Evolutionary conservation across 2,113 vertebrate species (phyloP).

Genomic region (Aramus guarauna): DNA sequence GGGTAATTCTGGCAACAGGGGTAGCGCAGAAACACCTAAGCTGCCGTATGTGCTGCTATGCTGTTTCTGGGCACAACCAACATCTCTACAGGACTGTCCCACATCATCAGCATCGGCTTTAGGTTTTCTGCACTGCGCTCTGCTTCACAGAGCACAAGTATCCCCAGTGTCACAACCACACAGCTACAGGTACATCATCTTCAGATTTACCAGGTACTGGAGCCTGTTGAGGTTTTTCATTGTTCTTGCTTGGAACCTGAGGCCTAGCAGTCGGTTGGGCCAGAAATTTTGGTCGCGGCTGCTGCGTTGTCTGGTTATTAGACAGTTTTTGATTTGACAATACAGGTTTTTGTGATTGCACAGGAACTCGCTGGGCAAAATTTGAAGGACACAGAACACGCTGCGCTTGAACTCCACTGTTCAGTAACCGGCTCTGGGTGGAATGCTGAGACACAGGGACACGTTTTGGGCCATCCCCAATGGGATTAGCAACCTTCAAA

Average conservation of each 20-base stretch:
- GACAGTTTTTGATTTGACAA: slow-evolving; percentile 30
- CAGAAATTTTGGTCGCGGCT: neutral
- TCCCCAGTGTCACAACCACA: neutral
- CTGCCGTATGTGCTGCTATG: neutral
- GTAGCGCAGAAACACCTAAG: neutral
- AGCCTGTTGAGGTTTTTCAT: slow-evolving; percentile 32
- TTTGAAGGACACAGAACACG: slow-evolving; percentile 78
- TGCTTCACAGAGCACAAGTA: neutral
- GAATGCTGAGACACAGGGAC: slow-evolving; percentile 71
- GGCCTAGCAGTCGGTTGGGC: neutral
- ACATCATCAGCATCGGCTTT: neutral
- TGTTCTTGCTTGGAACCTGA: neutral
- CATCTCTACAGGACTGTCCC: neutral
- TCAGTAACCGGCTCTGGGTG: slow-evolving; percentile 35
- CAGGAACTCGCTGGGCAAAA: slow-evolving; percentile 77
- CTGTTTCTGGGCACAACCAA: neutral
- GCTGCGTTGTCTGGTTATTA: neutral
- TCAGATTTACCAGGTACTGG: slow-evolving; percentile 52
- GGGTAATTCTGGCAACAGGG: neutral
- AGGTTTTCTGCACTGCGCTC: neutral
- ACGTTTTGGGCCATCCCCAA: slow-evolving; percentile 75
- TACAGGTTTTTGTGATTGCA: slow-evolving; percentile 42
- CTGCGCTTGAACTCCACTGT: slow-evolving; percentile 60
- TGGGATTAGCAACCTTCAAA: slow-evolving; percentile 53
- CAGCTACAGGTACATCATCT: fast-evolving